Evolutionary conservation across 2,113 vertebrate genomes (phyloP).

Genomic region (Thermophis baileyi): DNA sequence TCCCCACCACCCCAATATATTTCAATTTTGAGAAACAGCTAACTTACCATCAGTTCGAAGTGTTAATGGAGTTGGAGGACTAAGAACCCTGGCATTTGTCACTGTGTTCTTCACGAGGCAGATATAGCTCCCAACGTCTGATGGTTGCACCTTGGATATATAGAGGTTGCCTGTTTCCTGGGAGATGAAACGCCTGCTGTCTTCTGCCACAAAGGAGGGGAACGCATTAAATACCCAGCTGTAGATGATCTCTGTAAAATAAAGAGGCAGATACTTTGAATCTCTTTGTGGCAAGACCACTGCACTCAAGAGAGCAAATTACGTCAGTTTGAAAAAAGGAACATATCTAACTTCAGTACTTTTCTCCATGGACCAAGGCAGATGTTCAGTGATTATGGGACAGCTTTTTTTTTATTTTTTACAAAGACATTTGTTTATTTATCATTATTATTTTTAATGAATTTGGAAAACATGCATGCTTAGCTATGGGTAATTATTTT

Average conservation of each 20-base stretch:
- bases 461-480: not conserved
- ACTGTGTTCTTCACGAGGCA: conserved; percentile 93
- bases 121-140: conserved; percentile 95
- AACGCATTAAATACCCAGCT: conserved; percentile 98
- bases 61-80: conserved; percentile 92
- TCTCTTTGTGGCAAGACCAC: not conserved
- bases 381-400: not conserved
- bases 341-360: not conserved
- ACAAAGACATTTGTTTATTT: not conserved
- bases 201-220: conserved; percentile 93
- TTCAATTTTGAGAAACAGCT: not conserved
- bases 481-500: not conserved
- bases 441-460: not conserved
- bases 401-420: not conserved
- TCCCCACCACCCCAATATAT: accelerated
- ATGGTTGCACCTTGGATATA: conserved; percentile 93
- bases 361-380: not conserved
- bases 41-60: conserved; percentile 90
- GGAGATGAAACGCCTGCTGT: conserved; percentile 95
- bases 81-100: conserved; percentile 88
- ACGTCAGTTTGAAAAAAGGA: not conserved
- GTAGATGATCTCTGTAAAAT: conserved; percentile 87
- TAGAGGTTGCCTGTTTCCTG: conserved; percentile 96
- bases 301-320: not conserved
- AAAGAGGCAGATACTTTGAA: not conserved